These are phyloP conservation scores for Ciconia maguari DNA, from an alignment of 2,113 vertebrate genomes.

Conservation along the genomic window DNA sequence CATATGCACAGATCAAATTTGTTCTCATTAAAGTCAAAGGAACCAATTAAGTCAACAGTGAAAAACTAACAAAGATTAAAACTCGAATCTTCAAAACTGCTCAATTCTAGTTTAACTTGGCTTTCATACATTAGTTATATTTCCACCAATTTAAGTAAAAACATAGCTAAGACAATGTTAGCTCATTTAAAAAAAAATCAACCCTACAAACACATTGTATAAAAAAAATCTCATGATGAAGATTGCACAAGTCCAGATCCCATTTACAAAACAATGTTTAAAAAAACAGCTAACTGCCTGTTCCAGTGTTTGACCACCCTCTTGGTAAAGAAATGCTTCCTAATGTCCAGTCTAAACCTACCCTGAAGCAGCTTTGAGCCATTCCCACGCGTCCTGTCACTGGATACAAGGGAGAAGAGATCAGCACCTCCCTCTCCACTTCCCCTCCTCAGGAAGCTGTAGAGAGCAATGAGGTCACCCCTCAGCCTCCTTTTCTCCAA, in stretches of 20 bases:
- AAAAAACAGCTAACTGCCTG: not conserved
- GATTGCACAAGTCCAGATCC: not conserved
- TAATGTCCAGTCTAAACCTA: no score
- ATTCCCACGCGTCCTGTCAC: no score
- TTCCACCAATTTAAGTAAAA: not conserved
- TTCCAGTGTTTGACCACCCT: no score
- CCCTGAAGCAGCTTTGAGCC: no score
- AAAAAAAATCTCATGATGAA: not conserved
- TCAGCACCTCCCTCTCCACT: no score
- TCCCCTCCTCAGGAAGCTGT: no score
- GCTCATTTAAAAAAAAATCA: not conserved
- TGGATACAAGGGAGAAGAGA: no score
- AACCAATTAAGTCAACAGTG: not conserved
- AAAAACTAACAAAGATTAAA: not conserved
- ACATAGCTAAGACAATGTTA: not conserved
- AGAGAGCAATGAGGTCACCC: no score
- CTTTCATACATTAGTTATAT: not conserved
- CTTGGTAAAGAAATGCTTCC: no score
- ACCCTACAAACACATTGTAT: not conserved
- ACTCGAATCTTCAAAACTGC: not conserved
- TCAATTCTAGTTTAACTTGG: not conserved
- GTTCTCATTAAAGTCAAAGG: not conserved
- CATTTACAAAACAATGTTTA: not conserved
- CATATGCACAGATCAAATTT: not conserved
- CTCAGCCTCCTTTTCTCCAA: no score